Base-by-base conservation (phyloP, 2,113 vertebrate genomes). In the Equus quagga region DNA sequence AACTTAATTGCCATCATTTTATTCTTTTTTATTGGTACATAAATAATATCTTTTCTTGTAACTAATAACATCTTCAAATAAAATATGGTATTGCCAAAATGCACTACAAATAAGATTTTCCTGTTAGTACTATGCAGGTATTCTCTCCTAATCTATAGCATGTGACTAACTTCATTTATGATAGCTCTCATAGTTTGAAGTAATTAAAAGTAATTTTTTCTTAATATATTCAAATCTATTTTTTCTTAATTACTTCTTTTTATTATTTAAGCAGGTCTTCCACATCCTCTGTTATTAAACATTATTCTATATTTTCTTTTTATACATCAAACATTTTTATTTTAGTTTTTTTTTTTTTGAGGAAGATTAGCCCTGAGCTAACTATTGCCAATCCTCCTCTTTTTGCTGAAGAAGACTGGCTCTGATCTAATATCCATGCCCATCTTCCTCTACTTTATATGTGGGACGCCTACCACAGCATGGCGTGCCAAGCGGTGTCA, bases 181-280 rank as follows among this genome's bases (percentile, higher is more conserved):
- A 86, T 51, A 33, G 18, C 24, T 75, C 10, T 88, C 17, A 46
- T 23, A 58, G 54, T 69, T 60, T 33, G 58, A 88, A 88, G 33
- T 54, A 54, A 51, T 54, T 86, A 58, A 67, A 88, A 88, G 33
- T 54, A 54, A 51, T 54, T 86, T 65, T 89, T 65, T 82, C 70
- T 80, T 73, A 44, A 89, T 85, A 46, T 18, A 72, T 36, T 85
- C 58, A 90, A 41, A 69, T 41, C 6, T 56, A 67, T 12, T 88
- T 72, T 96, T 95, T 31, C 54, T 64, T 83, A 76, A 96, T 49
- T 56, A 75, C 28, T 72, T 75, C 28, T 72, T 75, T 87, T 86
- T 46, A 60, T 49, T 56, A 54, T 18, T 56, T 46, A 49, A 14
- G 6, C 58, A 82, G 5, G 1, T 67, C 24, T 83, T 60, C 9